Conservation (phyloP, 37 sponge, comb jelly and placozoan genomes). For the Halichondria panicea region DNA sequence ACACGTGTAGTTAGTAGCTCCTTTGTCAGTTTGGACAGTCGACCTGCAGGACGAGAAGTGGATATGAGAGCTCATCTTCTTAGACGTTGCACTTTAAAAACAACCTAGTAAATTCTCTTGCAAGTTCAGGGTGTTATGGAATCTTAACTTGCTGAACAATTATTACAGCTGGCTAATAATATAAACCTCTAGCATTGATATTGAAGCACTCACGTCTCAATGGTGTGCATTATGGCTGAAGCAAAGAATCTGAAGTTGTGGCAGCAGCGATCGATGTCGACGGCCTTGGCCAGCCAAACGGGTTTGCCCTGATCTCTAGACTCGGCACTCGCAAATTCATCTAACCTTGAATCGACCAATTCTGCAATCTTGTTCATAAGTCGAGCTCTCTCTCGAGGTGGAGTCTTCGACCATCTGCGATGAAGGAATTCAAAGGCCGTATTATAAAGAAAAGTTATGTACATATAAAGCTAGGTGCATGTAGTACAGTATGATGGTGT, state of each 20-base stretch:
- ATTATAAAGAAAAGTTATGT: neutral
- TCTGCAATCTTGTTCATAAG: slow-evolving; percentile 78
- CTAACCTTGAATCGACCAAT: slow-evolving; percentile 56
- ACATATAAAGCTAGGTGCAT: neutral
- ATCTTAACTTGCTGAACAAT: neutral
- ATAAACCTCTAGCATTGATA: neutral
- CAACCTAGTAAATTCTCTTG: too few relatives aligned
- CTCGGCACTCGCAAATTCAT: slow-evolving; percentile 83
- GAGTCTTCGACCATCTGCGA: slow-evolving; percentile 74
- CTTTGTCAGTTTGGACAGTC: slow-evolving; percentile 32
- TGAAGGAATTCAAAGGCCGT: neutral
- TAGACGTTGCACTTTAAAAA: too few relatives aligned
- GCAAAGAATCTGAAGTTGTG: slow-evolving; percentile 89
- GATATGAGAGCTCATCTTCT: too few relatives aligned
- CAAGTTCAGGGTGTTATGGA: too few relatives aligned
- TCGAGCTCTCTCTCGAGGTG: slow-evolving; percentile 49
- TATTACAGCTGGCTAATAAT: neutral
- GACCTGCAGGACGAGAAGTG: too few relatives aligned
- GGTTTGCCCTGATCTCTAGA: slow-evolving; percentile 93
- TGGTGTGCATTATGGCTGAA: slow-evolving; percentile 55
- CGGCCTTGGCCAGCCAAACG: slow-evolving; percentile 72
- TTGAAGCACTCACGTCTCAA: slow-evolving; percentile 57
- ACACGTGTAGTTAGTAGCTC: slow-evolving; percentile 77
- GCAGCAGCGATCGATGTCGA: slow-evolving; percentile 77
- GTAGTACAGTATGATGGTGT: neutral